Base-by-base conservation (phyloP, 2,797 vertebrate species). In the Sebastes taczanowskii region DNA sequence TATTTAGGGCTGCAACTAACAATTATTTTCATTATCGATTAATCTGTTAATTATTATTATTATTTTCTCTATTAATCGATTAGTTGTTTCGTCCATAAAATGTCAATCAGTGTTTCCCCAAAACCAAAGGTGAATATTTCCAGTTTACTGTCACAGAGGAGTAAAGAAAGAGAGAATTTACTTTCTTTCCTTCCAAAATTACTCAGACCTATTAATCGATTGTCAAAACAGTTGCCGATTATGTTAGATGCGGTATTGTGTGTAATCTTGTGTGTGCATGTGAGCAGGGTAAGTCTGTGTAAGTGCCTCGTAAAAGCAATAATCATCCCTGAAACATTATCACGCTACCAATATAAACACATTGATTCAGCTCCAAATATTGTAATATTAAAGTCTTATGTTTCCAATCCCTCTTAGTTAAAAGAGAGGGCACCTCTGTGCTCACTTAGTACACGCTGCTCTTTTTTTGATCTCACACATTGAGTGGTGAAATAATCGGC, bases 401-500 rank as follows among this genome's bases (percentile, higher is more conserved):
- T 55, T 27, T 42, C 23, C 46, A 23, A 3, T 32, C 23, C 34
- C 38, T 20, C 27, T 23, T 3, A 18, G 20, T 49, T 71, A 27
- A 82, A 68, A 66, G 61, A 56, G 27, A 74, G 67, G 70, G 38
- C 42, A 34, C 58, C 53, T 83, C 62, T 77, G 30, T 13, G 18
- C 77, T 86, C 65, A 60, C 75, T 69, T 58, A 38, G 58, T 38
- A 74, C 74, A 68, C 4, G 2, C n/a, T 81, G 80, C 74, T 78
- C 68, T 71, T 68, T 84, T 25, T 23, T 22, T 84, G 67, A 90
- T 89, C 82, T 77, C 74, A 55, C 72, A 71, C 71, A 55, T 61
- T 58, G 78, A 89, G 76, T 76, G 73, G 85, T 76, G 84, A 90
- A 89, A 92, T 89, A 89, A 90, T 88, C 67, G 67, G 65, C 74